Percentiles rank a stretch among this genome's conserved stretches.
These are phyloP conservation scores for Dysidea cf. avara DNA, from an alignment of 37 sponge, comb jelly and placozoan species.

Conservation along the genomic window DNA sequence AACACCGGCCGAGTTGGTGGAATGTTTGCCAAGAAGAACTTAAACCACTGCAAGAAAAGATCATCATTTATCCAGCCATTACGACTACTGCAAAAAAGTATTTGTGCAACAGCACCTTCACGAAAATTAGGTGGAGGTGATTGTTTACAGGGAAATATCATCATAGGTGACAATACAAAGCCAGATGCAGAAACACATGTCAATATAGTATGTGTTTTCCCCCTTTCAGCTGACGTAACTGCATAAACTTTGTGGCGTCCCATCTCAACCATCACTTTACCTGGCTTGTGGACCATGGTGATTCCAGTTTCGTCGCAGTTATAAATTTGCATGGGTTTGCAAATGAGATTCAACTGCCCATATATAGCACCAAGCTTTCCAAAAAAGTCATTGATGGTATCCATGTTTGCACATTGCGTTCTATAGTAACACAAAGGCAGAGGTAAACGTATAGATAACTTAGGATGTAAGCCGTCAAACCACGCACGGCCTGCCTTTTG, in stretches of 20 bases:
- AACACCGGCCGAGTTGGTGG: too few species aligned
- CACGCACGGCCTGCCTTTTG: slow-evolving; percentile 44
- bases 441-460: slow-evolving; percentile 26
- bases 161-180: too few species aligned
- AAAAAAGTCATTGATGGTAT: slow-evolving; percentile 43
- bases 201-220: too few species aligned
- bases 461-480: slow-evolving; percentile 51
- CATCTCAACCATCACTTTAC: slow-evolving; percentile 45
- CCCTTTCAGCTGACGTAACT: too few species aligned
- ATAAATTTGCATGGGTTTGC: slow-evolving; percentile 61
- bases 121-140: too few species aligned
- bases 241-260: background rate
- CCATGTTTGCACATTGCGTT: slow-evolving; percentile 30
- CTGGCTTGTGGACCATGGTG: slow-evolving; percentile 33
- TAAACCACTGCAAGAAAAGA: too few species aligned
- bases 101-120: too few species aligned
- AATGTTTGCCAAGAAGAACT: too few species aligned
- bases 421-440: slow-evolving; percentile 54
- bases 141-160: too few species aligned
- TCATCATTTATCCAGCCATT: too few species aligned
- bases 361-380: slow-evolving; percentile 43
- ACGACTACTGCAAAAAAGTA: too few species aligned
- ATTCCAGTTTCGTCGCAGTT: slow-evolving; percentile 51
- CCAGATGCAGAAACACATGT: background rate
- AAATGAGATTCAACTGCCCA: too few species aligned